Percentiles rank a stretch among this genome's conserved stretches.
These are phyloP conservation scores for Eristalinus sepulchralis DNA, from an alignment of 2,888 invertebrate species.

Conservation along the genomic window DNA sequence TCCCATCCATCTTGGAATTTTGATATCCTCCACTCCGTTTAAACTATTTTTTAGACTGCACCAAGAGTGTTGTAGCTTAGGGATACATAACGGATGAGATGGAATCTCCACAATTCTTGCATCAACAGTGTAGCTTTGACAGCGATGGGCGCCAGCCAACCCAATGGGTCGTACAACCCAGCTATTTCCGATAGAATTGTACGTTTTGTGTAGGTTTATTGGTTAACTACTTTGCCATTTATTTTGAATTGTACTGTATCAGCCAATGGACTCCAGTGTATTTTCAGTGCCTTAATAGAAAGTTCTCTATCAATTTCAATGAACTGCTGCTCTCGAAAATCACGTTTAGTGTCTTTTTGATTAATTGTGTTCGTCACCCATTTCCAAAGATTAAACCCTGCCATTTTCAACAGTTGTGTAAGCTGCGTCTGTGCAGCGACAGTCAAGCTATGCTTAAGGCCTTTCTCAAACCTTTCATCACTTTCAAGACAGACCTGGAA, in stretches of 20 bases:
- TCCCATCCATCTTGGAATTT: neutral
- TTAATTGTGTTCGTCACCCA: too few relatives aligned
- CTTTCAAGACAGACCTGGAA: too few relatives aligned
- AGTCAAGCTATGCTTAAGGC: too few relatives aligned
- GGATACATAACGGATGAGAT: neutral
- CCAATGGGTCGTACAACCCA: neutral
- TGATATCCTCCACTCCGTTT: neutral
- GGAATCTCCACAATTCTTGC: neutral
- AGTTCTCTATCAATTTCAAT: neutral
- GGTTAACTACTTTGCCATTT: neutral
- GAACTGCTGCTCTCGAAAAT: too few relatives aligned
- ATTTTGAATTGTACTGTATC: neutral
- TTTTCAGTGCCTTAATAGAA: neutral
- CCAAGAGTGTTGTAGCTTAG: neutral
- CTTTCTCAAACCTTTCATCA: too few relatives aligned
- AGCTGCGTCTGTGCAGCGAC: too few relatives aligned
- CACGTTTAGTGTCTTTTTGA: too few relatives aligned
- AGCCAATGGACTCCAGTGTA: neutral
- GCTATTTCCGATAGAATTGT: neutral
- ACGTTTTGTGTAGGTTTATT: neutral
- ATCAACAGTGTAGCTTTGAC: too few relatives aligned
- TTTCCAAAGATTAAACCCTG: too few relatives aligned
- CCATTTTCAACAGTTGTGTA: neutral
- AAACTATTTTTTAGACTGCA: neutral
- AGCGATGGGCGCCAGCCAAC: neutral